Base-by-base conservation (phyloP, 2,888 invertebrate genomes). In the Chrysolina americana region DNA sequence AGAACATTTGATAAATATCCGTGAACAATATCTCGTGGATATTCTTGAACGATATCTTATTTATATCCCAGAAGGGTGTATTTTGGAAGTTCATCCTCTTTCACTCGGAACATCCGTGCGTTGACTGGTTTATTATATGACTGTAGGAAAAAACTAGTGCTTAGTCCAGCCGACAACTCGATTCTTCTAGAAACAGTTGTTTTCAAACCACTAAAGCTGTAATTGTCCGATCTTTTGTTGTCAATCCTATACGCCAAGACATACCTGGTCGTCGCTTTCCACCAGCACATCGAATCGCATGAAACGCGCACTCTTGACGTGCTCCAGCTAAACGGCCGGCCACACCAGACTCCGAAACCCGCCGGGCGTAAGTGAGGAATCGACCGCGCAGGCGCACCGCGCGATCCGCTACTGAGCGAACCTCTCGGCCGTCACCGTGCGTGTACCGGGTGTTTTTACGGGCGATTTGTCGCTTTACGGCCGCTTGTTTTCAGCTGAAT, bases 231-330 rank as follows among this genome's bases (percentile, higher is more conserved):
- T 5, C 28, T 28, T 15, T 59, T 59, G 59, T 59, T 59, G 23
- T 59, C 15, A 23, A 0, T 28, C 15, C 59, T 10, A 28, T 59
- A 23, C 59, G 28, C 6, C 6, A n/a, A 59, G 59, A 13, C 59
- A 28, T 23, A 59, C 59, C 59, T 59, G 59, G 28, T 59, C n/a
- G 59, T 28, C 8, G 44, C 23, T 13, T 13, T 59, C 59, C 13
- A 23, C 28, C 23, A 59, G 17, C 23, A 53, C 36, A 68, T 68
- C 66, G 53, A 68, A 68, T 53, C 36, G 66, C 66, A 68, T 68
- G 41, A 68, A 68, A 68, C 66, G 66, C 66, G 66, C 59, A 50
- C 66, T 68, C 50, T 53, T 41, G 53, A 53, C 53, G 23, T 53
- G 21, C 53, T 53, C n/a, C 53, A 11, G 53, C n/a, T 36, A 28